phyloP scores from a whole-genome alignment of 2,113 vertebrate genomes.

The Sander lucioperca region DNA sequence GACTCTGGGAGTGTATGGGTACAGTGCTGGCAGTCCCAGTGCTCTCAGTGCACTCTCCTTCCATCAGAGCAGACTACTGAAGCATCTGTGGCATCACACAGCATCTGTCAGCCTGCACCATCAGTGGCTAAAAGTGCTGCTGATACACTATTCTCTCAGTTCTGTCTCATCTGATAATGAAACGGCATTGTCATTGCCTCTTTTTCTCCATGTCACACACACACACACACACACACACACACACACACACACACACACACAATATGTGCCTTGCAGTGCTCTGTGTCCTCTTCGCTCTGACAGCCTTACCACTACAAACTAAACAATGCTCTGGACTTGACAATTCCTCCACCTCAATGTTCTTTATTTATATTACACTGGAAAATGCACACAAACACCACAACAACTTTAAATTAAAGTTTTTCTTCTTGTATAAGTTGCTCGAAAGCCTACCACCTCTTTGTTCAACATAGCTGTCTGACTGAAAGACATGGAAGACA shows the following conservation, averaged over 20 bases:
- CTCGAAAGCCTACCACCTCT: not conserved
- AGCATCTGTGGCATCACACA: conserved; percentile 37
- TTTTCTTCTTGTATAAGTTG: not conserved
- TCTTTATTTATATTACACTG: conserved; percentile 2
- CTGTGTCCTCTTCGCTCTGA: not conserved
- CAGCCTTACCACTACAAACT: not conserved
- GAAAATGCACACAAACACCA: not conserved
- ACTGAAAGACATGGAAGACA: not conserved
- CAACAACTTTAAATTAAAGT: conserved; percentile 4
- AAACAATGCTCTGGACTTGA: not conserved
- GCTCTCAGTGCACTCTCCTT: conserved; percentile 30
- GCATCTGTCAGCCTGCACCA: conserved; percentile 36
- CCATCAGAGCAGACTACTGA: conserved; percentile 32
- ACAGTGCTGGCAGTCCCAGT: not conserved
- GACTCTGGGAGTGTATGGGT: not conserved
- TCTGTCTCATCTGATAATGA: conserved; percentile 20
- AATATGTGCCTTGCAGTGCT: not conserved
- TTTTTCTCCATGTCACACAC: not conserved
- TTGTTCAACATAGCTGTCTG: conserved; percentile 1
- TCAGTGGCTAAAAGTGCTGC: conserved; percentile 13
- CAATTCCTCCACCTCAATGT: not conserved
- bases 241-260: not conserved
- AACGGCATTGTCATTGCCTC: not conserved
- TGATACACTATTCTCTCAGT: conserved; percentile 29
- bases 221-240: not conserved